phyloP scores from a whole-genome alignment of 2,888 invertebrate genomes.

The Sipha maydis region DNA sequence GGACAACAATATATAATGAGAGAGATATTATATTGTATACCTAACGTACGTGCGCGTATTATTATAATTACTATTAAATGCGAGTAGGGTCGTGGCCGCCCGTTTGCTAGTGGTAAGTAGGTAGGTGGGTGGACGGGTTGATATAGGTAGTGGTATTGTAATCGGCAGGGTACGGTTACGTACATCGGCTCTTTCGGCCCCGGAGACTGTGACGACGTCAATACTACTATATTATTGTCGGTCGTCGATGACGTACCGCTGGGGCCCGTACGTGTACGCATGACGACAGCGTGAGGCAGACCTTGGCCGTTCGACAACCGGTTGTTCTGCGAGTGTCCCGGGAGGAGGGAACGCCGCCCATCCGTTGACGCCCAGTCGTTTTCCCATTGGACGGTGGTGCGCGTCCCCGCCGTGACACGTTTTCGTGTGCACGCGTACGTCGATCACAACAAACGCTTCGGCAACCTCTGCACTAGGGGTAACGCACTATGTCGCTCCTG shows the following conservation, averaged over 20 bases:
- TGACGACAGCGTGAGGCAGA: neutral
- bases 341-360: conserved; percentile 22
- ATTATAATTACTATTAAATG: conserved; percentile 43
- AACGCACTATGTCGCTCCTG: neutral
- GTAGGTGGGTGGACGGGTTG: neutral
- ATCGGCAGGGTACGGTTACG: no score
- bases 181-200: neutral
- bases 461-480: neutral
- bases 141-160: no score
- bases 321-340: neutral
- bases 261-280: neutral
- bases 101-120: neutral
- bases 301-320: neutral
- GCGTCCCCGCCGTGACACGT: neutral
- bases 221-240: neutral
- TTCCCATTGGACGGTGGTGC: neutral
- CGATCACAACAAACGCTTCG: neutral
- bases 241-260: neutral
- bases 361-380: conserved; percentile 46
- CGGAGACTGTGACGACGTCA: neutral
- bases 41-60: neutral
- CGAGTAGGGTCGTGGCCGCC: neutral
- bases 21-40: conserved; percentile 1
- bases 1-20: conserved; percentile 28
- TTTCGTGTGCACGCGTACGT: neutral